phyloP scores from a whole-genome alignment of 2,888 invertebrate species.

The Mylabris sibirica region DNA sequence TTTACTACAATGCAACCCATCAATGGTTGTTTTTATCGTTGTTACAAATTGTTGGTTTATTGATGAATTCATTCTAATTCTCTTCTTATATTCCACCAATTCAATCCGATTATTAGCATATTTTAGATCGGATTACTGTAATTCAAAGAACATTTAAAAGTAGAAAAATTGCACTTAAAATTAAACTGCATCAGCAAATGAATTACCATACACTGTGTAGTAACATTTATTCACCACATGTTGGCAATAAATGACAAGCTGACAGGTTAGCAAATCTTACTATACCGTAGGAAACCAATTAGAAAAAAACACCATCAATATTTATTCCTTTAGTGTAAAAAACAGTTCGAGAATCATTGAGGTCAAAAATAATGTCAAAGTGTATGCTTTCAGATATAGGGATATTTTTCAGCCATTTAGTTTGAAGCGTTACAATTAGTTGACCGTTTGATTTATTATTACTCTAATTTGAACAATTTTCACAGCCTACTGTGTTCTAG shows the following conservation, averaged over 20 bases:
- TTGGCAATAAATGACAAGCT: not conserved
- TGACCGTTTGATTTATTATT: not conserved
- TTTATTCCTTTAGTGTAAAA: too few species aligned
- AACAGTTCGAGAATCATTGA: too few species aligned
- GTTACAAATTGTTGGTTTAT: not conserved
- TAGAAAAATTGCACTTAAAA: not conserved
- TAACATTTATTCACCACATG: not conserved
- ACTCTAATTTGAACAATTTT: too few species aligned
- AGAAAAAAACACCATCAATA: too few species aligned
- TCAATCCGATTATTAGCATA: not conserved
- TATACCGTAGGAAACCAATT: too few species aligned
- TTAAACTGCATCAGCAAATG: not conserved
- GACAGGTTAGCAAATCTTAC: too few species aligned
- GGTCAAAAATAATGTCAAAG: too few species aligned
- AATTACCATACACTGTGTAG: not conserved
- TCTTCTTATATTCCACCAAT: not conserved
- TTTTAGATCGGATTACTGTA: not conserved
- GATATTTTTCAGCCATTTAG: too few species aligned
- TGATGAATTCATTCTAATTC: conserved; percentile 18
- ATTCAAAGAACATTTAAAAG: not conserved
- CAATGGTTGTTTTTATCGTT: conserved; percentile 15
- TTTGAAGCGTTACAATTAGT: not conserved
- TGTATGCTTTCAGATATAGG: too few species aligned
- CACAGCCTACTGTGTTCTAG: too few species aligned
- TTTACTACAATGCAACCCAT: conserved; percentile 68